Conservation (phyloP, 2,888 invertebrate species). For the Thelaira solivaga region DNA sequence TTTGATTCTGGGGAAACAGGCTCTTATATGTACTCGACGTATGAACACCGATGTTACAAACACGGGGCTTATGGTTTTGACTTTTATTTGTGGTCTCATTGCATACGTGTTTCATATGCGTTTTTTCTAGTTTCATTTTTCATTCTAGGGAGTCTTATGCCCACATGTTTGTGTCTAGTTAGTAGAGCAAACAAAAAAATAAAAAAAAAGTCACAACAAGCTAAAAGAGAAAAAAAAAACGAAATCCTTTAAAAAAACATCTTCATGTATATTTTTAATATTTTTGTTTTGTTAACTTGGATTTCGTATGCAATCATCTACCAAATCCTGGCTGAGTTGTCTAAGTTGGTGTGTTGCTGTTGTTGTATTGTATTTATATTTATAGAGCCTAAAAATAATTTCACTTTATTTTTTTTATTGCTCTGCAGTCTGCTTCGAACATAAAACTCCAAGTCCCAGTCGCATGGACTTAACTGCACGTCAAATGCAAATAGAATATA, state of each 20-base stretch:
- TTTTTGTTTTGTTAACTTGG: constrained; percentile 16
- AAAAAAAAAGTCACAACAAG: constrained; percentile 13
- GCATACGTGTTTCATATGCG: constrained; percentile 30
- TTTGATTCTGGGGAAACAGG: not conserved
- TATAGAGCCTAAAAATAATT: constrained; percentile 39
- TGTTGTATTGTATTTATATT: constrained; percentile 8
- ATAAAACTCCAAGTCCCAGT: not conserved
- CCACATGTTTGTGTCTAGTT: constrained; percentile 24
- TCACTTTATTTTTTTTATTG: constrained; percentile 12
- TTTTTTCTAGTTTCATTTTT: not conserved
- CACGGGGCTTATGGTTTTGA: constrained; percentile 39
- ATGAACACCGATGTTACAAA: constrained; percentile 8
- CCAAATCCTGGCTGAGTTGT: constrained; percentile 17
- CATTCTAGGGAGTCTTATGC: not conserved
- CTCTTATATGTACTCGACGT: not conserved
- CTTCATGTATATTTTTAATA: constrained; percentile 43
- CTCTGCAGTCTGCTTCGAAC: not conserved
- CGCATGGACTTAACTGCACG: not conserved
- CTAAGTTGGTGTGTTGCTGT: not conserved
- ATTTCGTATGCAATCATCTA: constrained; percentile 23
- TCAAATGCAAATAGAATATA: constrained; percentile 2
- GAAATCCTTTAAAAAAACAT: constrained; percentile 35
- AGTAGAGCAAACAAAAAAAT: not conserved
- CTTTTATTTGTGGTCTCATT: constrained; percentile 53
- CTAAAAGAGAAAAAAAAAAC: constrained; percentile 6